Percentiles rank a stretch among this genome's conserved stretches.
Conservation (phyloP, 2,797 vertebrate species). For the Hyperoplus immaculatus region DNA sequence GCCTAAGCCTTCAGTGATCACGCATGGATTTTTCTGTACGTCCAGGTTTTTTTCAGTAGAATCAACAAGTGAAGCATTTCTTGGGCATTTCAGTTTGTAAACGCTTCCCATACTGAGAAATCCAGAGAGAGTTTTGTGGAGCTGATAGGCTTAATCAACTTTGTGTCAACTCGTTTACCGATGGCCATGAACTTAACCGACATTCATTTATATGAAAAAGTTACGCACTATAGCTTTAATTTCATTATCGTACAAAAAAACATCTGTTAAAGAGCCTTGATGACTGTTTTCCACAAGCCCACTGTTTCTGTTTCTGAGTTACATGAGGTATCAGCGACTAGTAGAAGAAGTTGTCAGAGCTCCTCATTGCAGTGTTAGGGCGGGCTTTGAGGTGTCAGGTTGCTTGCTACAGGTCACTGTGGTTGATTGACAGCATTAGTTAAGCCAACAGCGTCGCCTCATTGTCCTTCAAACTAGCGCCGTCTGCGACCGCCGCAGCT, state of each 20-base stretch:
- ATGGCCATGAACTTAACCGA: too few relatives aligned
- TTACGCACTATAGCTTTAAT: not conserved
- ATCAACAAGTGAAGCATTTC: too few relatives aligned
- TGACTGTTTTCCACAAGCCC: slow-evolving; percentile 19
- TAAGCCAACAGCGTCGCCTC: slow-evolving; percentile 8
- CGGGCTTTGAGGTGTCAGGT: slow-evolving; percentile 32
- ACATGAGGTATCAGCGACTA: slow-evolving; percentile 49
- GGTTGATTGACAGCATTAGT: slow-evolving; percentile 54
- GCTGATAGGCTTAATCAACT: too few relatives aligned
- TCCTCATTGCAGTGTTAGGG: slow-evolving; percentile 42
- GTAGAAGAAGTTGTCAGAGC: slow-evolving; percentile 15
- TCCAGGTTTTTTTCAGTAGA: too few relatives aligned
- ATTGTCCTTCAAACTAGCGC: slow-evolving; percentile 72
- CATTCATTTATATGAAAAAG: too few relatives aligned
- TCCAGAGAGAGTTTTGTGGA: too few relatives aligned
- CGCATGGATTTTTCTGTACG: too few relatives aligned
- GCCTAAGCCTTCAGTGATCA: too few relatives aligned
- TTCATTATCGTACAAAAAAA: slow-evolving; percentile 22
- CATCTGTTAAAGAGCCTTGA: not conserved
- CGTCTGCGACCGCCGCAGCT: slow-evolving; percentile 80
- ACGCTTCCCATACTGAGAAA: too few relatives aligned
- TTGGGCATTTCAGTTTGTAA: too few relatives aligned
- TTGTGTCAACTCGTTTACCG: too few relatives aligned
- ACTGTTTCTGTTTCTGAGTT: slow-evolving; percentile 17
- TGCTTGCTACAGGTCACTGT: slow-evolving; percentile 26